Percentiles rank a stretch among this genome's conserved stretches.
Evolutionary conservation across 2,888 invertebrate species (phyloP).

Genomic region (Aphelenchoides bicaudatus): DNA sequence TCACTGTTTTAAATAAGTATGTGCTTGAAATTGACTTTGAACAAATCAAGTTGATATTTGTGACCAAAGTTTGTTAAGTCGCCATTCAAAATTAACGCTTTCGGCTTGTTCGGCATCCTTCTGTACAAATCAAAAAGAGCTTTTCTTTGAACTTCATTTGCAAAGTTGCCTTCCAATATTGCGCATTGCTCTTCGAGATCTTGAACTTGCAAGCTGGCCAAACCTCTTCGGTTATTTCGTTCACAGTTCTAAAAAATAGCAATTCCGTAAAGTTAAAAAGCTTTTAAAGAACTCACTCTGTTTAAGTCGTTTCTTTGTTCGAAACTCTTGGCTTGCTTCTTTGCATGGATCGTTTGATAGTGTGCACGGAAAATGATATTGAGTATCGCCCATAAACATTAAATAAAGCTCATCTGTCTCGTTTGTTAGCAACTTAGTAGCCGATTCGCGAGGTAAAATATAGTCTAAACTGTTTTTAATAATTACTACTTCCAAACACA

Average conservation of each 20-base stretch:
- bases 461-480: conserved; percentile 5
- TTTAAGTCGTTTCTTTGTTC: conserved; percentile 24
- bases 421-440: conserved; percentile 19
- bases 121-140: conserved; percentile 37
- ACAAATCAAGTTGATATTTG: conserved; percentile 42
- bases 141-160: conserved; percentile 53
- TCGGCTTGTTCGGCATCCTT: conserved; percentile 36
- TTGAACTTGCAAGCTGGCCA: conserved; percentile 21
- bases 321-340: conserved; percentile 36
- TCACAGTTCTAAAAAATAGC: conserved; percentile 21
- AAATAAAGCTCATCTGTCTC: conserved; percentile 36
- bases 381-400: conserved; percentile 50
- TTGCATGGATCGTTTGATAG: conserved; percentile 46
- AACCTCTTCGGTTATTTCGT: conserved; percentile 19
- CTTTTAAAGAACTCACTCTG: conserved; percentile 15
- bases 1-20: background rate
- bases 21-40: conserved; percentile 39
- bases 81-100: conserved; percentile 55
- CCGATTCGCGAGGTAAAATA: conserved; percentile 22
- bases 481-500: too few species aligned
- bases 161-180: conserved; percentile 44
- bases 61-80: conserved; percentile 59
- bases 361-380: conserved; percentile 53
- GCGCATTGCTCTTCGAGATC: conserved; percentile 34
- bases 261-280: conserved; percentile 22